Evolutionary conservation across 2,113 vertebrate species (phyloP), one percentile per base, ranked within the genome.

Genomic region (Hippolais icterina): DNA sequence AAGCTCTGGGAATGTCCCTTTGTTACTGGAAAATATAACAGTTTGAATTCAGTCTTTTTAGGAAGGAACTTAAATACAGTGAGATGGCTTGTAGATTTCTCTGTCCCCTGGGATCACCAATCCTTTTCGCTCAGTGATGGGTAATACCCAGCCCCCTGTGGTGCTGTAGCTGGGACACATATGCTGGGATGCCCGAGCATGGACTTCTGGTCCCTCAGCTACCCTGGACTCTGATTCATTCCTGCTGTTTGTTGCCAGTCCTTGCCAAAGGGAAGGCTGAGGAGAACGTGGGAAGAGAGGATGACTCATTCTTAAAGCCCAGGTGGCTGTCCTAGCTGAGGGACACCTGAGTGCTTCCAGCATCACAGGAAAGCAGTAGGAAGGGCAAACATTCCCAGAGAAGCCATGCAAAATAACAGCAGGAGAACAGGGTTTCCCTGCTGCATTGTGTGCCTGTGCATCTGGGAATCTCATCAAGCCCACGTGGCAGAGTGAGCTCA

Each of bases 391-490:
- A 22, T 81, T 87, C 88, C 84, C 94, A 24, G 65, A 87, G 90
- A 86, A 91, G 80, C 63, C 4, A 4, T 87, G 69, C 8, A 15
- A 78, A 95, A 93, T 86, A 92, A 49, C 59, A 1, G 12, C 77
- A 46, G 82, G 81, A 95, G 91, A 84, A 71, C 91, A 96, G 94
- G 96, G 96, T 86, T 97, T 96, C 96, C 97, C 97, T 95, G 90
- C 87, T 17, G 35, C 85, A 97, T 97, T 97, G 96, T 97, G 89
- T 95, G 84, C 74, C 79, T 83, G 31, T 0, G 6, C 92, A 86
- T 94, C 92, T 97, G 97, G 74, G 94, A 97, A 97, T 72, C 87
- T 97, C 96, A 97, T 97, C 95, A 97, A 95, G 82, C 70, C 78
- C 78, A 54, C 3, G 8, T 3, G 1, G 65, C 47, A 49, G 44